Base-by-base conservation (phyloP, 2,888 invertebrate genomes). In the Eudasyphora cyanicolor region DNA sequence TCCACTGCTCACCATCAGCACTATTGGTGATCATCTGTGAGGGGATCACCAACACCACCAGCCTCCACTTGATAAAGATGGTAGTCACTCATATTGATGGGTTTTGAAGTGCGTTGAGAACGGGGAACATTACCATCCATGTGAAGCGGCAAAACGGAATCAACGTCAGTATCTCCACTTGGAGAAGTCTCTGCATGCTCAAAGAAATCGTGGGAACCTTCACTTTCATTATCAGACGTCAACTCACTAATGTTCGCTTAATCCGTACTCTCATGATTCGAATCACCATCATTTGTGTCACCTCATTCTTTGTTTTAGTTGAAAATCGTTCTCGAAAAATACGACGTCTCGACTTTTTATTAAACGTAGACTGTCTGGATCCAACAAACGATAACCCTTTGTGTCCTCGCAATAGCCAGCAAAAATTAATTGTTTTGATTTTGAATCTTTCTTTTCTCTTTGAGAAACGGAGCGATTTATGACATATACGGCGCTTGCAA, bases 381-480 rank as follows among this genome's bases (percentile, higher is more conserved):
- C 19, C 14, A 69, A 38, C 17, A 76, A 7, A 3, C 67, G 64
- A 57, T 76, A 67, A 7, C 64, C 76, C 12, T 76, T 64, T 3
- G 76, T 67, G 35, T 5, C 76, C 45, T 27, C 19, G 54, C 32
- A 14, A 54, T n/a, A 54, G 1, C 24, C 10, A 4, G 7, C 24
- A 24, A 54, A 54, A 24, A 54, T 54, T 21, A 54, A n/a, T n/a
- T 76, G 62, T 62, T 71, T 7, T 19, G 54, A 60, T 60, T 70
- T 78, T 19, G 27, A 7, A 38, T 81, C 62, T 45, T 17, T 45
- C 35, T 64, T 62, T 12, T 7, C 7, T 3, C 45, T 60, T 71
- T 80, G 8, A 42, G 24, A 64, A 76, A 70, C 69, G 57, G 78
- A 74, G 3, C 73, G 17, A 49, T 82, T 82, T 1, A 82, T 42